Base-by-base conservation (phyloP, 2,113 vertebrate species). In the Apistogramma diplotaenia region DNA sequence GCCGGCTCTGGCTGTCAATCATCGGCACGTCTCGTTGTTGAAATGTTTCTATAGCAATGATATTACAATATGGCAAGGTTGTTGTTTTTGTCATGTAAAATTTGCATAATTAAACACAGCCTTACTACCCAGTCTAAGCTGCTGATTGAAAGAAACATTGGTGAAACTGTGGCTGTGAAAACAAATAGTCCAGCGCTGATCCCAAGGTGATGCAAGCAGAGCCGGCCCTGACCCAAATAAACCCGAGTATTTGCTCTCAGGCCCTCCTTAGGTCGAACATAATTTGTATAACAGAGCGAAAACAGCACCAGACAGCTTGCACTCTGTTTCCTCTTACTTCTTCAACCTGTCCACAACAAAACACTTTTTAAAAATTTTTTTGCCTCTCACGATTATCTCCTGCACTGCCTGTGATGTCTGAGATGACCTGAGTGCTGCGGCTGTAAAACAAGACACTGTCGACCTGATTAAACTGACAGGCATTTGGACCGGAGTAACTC, bases 61-160 rank as follows among this genome's bases (percentile, higher is more conserved):
- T 10, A 65, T 65, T 8, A 25, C 23, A 65, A 43, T 43, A 65
- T 35, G 8, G 9, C 33, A 9, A 2, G 8, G 6, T 8, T 33
- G 7, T 33, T 33, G 7, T 8, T 9, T 35, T 9, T 33, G 7
- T 31, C 8, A 35, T 35, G 8, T 35, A 35, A 35, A 2, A 35
- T 8, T 35, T 35, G 33, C 2, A 35, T 3, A 2, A 35, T 8
- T 8, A 7, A 35, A 25, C 60, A 35, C 33, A 65, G 35, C 21
- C 61, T 35, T 25, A 8, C 61, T 43, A 43, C 31, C 9, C 35
- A 23, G 43, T 80, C 7, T 16, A 33, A 76, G 16, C 8, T 23
- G 77, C 67, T 61, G 82, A 88, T 84, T 33, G 31, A 29, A 40
- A 27, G 58, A 70, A 74, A 13, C 3, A 16, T 57, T 76, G 12